Percentiles rank a stretch among this genome's conserved stretches.
Evolutionary conservation across 2,888 invertebrate genomes (phyloP).

Genomic region (Ecdyonurus torrentis): DNA sequence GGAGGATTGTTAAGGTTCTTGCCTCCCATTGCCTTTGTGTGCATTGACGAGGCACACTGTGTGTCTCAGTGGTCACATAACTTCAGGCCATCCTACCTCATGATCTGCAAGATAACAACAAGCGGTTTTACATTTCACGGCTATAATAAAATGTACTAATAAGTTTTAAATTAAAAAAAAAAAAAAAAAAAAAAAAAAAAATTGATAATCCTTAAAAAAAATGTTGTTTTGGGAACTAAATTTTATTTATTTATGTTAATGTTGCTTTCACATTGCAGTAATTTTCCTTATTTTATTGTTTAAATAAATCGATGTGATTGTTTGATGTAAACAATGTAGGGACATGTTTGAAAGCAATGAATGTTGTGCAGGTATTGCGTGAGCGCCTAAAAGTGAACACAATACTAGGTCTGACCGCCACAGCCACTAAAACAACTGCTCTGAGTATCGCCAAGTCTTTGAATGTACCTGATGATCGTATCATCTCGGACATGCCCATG

Average conservation of each 20-base stretch:
- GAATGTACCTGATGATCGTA: constrained; percentile 53
- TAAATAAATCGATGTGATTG: constrained; percentile 1
- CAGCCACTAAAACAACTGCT: constrained; percentile 69
- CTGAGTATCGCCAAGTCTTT: constrained; percentile 51
- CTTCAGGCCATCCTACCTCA: constrained; percentile 80
- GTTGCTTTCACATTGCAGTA: too few species aligned
- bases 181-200: too few species aligned
- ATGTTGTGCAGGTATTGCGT: constrained; percentile 39
- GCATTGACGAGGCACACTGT: constrained; percentile 96
- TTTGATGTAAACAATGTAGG: constrained; percentile 1
- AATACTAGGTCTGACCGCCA: constrained; percentile 88
- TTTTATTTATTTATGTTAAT: neutral
- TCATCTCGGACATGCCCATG: constrained; percentile 58
- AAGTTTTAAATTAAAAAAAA: too few species aligned
- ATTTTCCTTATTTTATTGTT: constrained; percentile 6
- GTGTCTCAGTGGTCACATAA: constrained; percentile 99
- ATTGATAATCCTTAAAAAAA: too few species aligned
- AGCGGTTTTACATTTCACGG: too few species aligned
- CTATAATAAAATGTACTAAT: too few species aligned
- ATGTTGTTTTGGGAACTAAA: too few species aligned
- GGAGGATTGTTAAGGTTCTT: constrained; percentile 52
- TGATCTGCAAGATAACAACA: constrained; percentile 63
- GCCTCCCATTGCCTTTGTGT: constrained; percentile 87
- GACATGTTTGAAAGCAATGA: neutral
- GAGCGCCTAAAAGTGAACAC: constrained; percentile 75